phyloP scores from a whole-genome alignment of 1,140 invertebrate species.

The Plectrocnemia conspersa region DNA sequence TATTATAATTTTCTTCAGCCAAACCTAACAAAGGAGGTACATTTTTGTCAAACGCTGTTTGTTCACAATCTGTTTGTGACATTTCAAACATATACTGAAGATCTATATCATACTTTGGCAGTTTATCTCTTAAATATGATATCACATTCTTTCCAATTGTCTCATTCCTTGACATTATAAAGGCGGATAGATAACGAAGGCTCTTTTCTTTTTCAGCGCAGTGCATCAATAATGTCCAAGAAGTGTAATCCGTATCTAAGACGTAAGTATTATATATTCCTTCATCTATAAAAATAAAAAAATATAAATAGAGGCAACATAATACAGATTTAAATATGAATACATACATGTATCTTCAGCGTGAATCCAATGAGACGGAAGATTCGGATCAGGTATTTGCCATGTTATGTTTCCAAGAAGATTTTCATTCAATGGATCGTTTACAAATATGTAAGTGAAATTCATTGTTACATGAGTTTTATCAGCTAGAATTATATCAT shows the following conservation, averaged over 20 bases:
- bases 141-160: conserved; percentile 59
- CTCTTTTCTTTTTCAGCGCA: conserved; percentile 78
- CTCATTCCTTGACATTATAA: conserved; percentile 67
- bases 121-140: conserved; percentile 54
- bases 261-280: conserved; percentile 86
- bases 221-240: conserved; percentile 76
- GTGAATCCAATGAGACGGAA: conserved; percentile 79
- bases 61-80: conserved; percentile 62
- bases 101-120: conserved; percentile 72
- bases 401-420: conserved; percentile 81
- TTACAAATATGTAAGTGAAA: conserved; percentile 77
- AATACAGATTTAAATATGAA: not conserved
- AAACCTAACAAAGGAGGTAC: conserved; percentile 10
- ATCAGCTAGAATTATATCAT: not conserved
- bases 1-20: conserved; percentile 13
- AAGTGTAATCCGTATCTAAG: conserved; percentile 74
- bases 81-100: conserved; percentile 78
- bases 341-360: conserved; percentile 74
- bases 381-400: conserved; percentile 65
- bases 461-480: conserved; percentile 67
- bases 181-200: conserved; percentile 75
- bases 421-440: conserved; percentile 74
- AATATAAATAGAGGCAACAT: not conserved
- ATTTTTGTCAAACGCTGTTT: conserved; percentile 36
- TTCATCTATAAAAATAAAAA: conserved; percentile 66